Percentiles rank a stretch among this genome's conserved stretches.
Conservation (phyloP, 2,113 vertebrate species). For the Pomatostomus ruficeps region DNA sequence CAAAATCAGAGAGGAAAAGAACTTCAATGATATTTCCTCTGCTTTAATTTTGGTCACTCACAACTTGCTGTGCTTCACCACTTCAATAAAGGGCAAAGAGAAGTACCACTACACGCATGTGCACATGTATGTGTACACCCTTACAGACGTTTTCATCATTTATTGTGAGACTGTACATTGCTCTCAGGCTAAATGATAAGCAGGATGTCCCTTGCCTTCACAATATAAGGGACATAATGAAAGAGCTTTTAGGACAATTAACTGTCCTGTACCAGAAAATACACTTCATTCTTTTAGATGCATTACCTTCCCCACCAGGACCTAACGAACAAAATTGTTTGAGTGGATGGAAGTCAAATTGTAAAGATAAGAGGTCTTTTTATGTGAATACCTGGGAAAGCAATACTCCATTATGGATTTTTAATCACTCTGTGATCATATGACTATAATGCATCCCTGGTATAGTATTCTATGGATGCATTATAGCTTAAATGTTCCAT, state of each 20-base stretch:
- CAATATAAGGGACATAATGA: not conserved
- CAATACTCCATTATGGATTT: not conserved
- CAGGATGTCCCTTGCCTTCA: not conserved
- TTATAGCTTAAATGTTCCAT: not conserved
- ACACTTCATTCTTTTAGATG: not conserved
- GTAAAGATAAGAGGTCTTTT: not conserved
- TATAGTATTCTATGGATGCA: not conserved
- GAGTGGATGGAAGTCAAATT: conserved; percentile 17
- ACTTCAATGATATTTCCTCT: not conserved
- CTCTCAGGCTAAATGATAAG: not conserved
- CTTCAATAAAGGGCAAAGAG: not conserved
- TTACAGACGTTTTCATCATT: not conserved
- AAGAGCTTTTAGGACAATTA: conserved; percentile 28
- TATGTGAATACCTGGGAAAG: not conserved
- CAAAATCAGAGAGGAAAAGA: not conserved
- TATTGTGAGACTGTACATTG: not conserved
- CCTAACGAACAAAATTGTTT: conserved; percentile 31
- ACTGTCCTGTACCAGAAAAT: not conserved
- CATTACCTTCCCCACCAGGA: not conserved
- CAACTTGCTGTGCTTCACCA: not conserved
- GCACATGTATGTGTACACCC: too few species aligned
- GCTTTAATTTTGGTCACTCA: not conserved
- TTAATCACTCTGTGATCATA: not conserved
- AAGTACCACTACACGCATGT: not conserved
- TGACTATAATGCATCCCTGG: not conserved